Percentiles rank a stretch among this genome's conserved stretches.
These are phyloP conservation scores for Harlomillsia oculata DNA, from an alignment of 1,140 invertebrate genomes.

Conservation along the genomic window DNA sequence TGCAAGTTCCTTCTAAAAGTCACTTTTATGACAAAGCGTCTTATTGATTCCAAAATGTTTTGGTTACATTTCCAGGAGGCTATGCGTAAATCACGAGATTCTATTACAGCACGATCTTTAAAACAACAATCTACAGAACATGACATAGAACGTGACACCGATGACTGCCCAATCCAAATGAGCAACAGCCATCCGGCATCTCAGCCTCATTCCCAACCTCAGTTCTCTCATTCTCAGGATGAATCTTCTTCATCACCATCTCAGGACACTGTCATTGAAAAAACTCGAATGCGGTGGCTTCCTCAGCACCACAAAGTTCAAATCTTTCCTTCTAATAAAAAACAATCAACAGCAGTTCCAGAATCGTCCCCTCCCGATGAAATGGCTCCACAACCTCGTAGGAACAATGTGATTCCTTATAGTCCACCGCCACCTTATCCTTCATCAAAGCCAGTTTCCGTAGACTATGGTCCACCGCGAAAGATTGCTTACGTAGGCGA, in stretches of 20 bases:
- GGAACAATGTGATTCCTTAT: slow-evolving; percentile 28
- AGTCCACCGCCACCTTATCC: slow-evolving; percentile 36
- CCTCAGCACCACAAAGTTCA: background rate
- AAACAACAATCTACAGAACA: slow-evolving; percentile 19
- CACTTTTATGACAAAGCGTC: background rate
- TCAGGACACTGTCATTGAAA: slow-evolving; percentile 20
- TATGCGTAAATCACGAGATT: slow-evolving; percentile 57
- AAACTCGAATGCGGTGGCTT: background rate
- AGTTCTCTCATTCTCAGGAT: no score
- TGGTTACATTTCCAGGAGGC: slow-evolving; percentile 55
- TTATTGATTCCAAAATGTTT: background rate
- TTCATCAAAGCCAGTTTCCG: no score
- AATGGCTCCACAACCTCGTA: slow-evolving; percentile 32
- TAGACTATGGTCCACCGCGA: no score
- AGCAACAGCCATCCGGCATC: background rate
- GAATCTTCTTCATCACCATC: no score
- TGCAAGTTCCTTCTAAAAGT: background rate
- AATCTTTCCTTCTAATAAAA: background rate
- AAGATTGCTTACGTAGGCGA: no score
- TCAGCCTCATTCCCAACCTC: slow-evolving; percentile 16
- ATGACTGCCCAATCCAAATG: slow-evolving; percentile 7
- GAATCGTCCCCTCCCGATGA: slow-evolving; percentile 39
- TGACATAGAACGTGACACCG: no score
- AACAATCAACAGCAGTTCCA: slow-evolving; percentile 37
- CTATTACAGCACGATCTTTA: slow-evolving; percentile 19